phyloP scores from a whole-genome alignment of 2,797 vertebrate genomes.

The Anguilla megastoma region DNA sequence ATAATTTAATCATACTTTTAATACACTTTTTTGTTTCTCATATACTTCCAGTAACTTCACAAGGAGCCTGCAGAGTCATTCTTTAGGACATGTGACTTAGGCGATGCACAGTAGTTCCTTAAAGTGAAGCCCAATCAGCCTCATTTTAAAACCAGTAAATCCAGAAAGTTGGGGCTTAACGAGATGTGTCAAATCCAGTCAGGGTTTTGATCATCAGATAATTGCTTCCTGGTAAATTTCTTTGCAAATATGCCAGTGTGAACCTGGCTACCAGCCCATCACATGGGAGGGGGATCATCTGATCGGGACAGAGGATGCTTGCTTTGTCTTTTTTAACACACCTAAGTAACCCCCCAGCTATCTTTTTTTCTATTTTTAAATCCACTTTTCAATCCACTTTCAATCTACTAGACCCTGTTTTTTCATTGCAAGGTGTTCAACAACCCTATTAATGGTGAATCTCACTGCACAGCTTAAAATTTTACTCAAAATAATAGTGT shows the following conservation, averaged over 20 bases:
- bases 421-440: not conserved
- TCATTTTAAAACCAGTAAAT: conserved; percentile 49
- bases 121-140: conserved; percentile 1
- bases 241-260: conserved; percentile 44
- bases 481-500: not conserved
- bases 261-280: conserved; percentile 41
- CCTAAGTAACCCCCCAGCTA: not conserved
- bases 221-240: conserved; percentile 53
- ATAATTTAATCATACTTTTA: not conserved
- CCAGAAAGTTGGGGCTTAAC: conserved; percentile 46
- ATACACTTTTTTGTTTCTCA: not conserved
- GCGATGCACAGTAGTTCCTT: not conserved
- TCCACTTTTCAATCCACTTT: not conserved
- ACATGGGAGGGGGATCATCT: conserved; percentile 27
- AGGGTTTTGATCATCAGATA: conserved; percentile 61
- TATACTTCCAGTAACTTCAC: not conserved
- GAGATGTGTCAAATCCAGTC: conserved; percentile 50
- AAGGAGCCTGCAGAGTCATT: not conserved
- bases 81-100: not conserved
- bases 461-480: not conserved
- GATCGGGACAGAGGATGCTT: not conserved
- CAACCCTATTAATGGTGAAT: not conserved
- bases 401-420: too few relatives aligned
- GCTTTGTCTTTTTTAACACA: not conserved
- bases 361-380: not conserved